Evolutionary conservation across 2,888 invertebrate species (phyloP), one percentile per base, ranked within the genome.

Genomic region (Philonicus albiceps): DNA sequence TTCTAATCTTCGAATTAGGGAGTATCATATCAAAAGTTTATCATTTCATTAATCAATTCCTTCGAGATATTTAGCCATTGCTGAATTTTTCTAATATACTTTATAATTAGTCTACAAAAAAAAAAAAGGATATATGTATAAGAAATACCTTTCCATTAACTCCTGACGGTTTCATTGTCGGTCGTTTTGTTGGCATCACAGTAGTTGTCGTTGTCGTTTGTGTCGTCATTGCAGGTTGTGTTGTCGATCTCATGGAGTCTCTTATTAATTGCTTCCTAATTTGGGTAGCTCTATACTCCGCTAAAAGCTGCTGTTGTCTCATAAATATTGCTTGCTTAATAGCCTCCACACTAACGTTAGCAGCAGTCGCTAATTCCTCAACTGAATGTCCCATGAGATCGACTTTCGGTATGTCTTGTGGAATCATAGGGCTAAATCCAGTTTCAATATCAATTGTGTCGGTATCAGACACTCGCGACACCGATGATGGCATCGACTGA

Each of bases 261-360:
- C 91, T 81, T 92, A 91, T 74, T 90, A 87, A 22, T 85, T 86
- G 76, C 30, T 86, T 40, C 90, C 89, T 87, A 90, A 86, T 87
- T 89, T 91, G 40, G 90, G 89, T 74, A 89, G 7, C 90, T 83
- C 89, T 90, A 87, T 91, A 95, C 89, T 95, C 94, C 78, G 93
- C 94, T 90, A 95, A 90, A 88, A 96, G 90, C 90, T 96, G 96
- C 89, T 96, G 95, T 88, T 96, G 95, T 74, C 95, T 93, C 89
- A 95, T 92, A 4, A 95, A 93, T 85, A 97, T 95, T 0, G 96
- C 96, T 11, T 96, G 95, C 90, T 96, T 95, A 3, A 97, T 94
- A 7, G 96, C 95, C 87, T 96, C 96, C 90, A 96, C 95, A 0
- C 96, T 96, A 30, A 96, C 95, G 90, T 97, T 97, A 19, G 96